Conservation (phyloP, 1,140 invertebrate species). For the Steinernema feltiae region DNA sequence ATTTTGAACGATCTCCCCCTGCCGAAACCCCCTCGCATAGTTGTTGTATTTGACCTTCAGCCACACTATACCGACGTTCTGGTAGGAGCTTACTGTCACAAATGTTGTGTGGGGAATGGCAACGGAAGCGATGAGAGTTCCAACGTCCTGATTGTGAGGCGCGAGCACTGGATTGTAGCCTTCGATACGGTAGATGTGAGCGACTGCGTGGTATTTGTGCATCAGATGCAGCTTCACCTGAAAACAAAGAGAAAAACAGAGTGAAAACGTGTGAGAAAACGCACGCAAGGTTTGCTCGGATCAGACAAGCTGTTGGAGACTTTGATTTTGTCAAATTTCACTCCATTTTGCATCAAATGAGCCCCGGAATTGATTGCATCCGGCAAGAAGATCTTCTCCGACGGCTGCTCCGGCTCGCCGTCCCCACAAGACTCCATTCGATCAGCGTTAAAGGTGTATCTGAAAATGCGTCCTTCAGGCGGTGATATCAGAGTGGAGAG, state of each 20-base stretch:
- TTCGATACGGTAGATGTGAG: not conserved
- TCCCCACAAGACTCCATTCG: not conserved
- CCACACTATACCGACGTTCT: not conserved
- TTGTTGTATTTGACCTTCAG: not conserved
- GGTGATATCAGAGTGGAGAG: not conserved
- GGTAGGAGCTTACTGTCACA: not conserved
- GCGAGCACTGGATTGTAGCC: not conserved
- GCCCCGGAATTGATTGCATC: not conserved
- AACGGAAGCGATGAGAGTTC: not conserved
- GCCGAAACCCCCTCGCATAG: not conserved
- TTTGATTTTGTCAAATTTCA: not conserved
- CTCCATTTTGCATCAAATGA: not conserved
- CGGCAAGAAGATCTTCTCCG: not conserved
- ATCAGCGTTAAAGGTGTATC: not conserved
- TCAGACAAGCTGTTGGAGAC: not conserved
- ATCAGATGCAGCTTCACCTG: not conserved
- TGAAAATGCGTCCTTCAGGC: not conserved
- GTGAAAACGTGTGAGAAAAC: not conserved
- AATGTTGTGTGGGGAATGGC: not conserved
- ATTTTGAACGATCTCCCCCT: too few species aligned
- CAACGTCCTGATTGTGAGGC: not conserved
- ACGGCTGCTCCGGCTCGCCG: not conserved
- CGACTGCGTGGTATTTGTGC: conserved; percentile 1
- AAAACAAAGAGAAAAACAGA: not conserved
- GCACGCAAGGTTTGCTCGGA: not conserved